Percentiles rank a stretch among this genome's conserved stretches.
Conservation (phyloP, 1,140 invertebrate species). For the Penaeus indicus region DNA sequence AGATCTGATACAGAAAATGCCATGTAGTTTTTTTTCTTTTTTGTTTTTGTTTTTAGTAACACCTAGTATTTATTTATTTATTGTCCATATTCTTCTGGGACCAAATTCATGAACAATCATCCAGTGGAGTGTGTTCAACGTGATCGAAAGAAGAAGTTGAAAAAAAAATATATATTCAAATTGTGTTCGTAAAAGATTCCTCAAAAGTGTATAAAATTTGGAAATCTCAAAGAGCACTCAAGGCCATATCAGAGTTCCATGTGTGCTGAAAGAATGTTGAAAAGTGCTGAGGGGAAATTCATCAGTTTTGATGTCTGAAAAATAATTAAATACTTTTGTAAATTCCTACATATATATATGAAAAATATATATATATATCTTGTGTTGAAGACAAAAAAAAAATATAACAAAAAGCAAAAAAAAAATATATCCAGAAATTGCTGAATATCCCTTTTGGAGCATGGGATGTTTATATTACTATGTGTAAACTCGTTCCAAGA, state of each 20-base stretch:
- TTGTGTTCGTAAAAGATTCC: not conserved
- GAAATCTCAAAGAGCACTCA: slow-evolving; percentile 33
- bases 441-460: not conserved
- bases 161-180: slow-evolving; percentile 17
- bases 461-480: not conserved
- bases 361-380: no score
- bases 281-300: slow-evolving; percentile 36
- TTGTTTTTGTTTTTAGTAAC: not conserved
- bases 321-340: not conserved
- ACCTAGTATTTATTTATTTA: slow-evolving; percentile 56
- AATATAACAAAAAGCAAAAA: no score
- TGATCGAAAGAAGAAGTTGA: slow-evolving; percentile 10
- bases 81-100: slow-evolving; percentile 51
- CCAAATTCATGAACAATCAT: slow-evolving; percentile 43
- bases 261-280: slow-evolving; percentile 14
- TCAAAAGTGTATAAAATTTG: not conserved
- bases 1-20: slow-evolving; percentile 33
- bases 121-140: slow-evolving; percentile 26
- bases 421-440: no score
- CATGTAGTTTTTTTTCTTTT: slow-evolving; percentile 37
- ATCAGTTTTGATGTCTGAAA: slow-evolving; percentile 19
- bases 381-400: no score
- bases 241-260: slow-evolving; percentile 35
- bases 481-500: slow-evolving; percentile 23
- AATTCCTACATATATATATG: no score